These are phyloP conservation scores for Macrostomum lignano DNA, from an alignment of 1,140 invertebrate genomes.

Conservation along the genomic window DNA sequence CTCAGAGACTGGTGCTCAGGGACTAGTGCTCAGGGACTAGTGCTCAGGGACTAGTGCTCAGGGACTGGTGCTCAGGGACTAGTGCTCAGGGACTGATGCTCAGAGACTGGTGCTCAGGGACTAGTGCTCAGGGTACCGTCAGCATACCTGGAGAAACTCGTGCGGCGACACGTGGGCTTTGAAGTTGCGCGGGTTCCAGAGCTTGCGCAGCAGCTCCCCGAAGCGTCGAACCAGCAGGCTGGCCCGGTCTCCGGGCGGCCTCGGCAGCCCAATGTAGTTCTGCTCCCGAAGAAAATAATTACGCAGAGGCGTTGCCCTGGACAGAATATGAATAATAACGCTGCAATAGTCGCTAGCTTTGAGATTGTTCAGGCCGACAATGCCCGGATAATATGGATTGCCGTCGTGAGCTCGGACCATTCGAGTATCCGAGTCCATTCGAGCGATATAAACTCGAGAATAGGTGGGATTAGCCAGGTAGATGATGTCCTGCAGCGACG, in stretches of 20 bases:
- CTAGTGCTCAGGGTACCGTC: too few species aligned
- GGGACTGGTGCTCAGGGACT: too few species aligned
- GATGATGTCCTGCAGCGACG: constrained; percentile 88
- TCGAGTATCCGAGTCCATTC: constrained; percentile 51
- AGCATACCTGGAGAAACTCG: constrained; percentile 75
- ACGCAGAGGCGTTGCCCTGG: constrained; percentile 65
- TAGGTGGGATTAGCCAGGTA: constrained; percentile 96
- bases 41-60: too few species aligned
- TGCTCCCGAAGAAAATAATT: constrained; percentile 75
- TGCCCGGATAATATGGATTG: constrained; percentile 67
- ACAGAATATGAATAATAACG: constrained; percentile 76
- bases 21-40: too few species aligned
- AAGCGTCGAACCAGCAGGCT: constrained; percentile 77
- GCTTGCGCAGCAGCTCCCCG: constrained; percentile 77
- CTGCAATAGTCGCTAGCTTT: constrained; percentile 89
- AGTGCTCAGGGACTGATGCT: too few species aligned
- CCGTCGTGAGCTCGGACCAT: constrained; percentile 79
- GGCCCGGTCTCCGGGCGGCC: constrained; percentile 45
- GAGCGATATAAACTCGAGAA: constrained; percentile 43
- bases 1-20: too few species aligned
- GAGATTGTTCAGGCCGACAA: constrained; percentile 83
- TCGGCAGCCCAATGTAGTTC: constrained; percentile 57
- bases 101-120: too few species aligned
- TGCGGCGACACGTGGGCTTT: constrained; percentile 97
- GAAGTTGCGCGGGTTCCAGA: constrained; percentile 97